These are phyloP conservation scores for Drosophila repletoides DNA, from an alignment of 1,140 invertebrate genomes.

Conservation along the genomic window DNA sequence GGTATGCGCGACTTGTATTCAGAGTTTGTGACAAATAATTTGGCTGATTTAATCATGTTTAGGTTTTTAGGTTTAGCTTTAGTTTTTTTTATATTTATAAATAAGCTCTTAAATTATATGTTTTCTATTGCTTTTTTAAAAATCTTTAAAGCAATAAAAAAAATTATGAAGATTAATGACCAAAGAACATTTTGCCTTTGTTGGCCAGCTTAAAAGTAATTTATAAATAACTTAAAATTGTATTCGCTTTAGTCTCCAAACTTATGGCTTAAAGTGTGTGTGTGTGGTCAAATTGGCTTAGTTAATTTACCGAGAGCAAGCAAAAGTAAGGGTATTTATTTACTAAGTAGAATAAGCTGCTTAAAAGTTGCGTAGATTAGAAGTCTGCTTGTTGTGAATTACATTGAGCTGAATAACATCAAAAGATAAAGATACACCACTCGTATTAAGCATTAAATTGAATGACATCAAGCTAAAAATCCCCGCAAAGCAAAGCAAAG, in stretches of 20 bases:
- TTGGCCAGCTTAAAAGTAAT: constrained; percentile 19
- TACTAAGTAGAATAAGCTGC: constrained; percentile 54
- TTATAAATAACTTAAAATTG: constrained; percentile 40
- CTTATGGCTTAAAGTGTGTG: constrained; percentile 23
- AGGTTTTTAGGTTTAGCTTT: too few species aligned
- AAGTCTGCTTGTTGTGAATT: constrained; percentile 14
- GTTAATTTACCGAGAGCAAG: constrained; percentile 3
- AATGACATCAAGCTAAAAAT: constrained; percentile 7
- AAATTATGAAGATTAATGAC: constrained; percentile 70
- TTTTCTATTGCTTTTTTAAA: background rate
- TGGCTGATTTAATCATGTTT: too few species aligned
- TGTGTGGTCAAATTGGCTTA: constrained; percentile 6
- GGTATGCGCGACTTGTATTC: too few species aligned
- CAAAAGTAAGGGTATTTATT: too few species aligned
- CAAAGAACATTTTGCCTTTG: constrained; percentile 28
- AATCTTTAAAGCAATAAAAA: constrained; percentile 37
- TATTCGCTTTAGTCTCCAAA: constrained; percentile 3
- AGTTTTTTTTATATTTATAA: too few species aligned
- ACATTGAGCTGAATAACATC: constrained; percentile 46
- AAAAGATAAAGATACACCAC: constrained; percentile 41
- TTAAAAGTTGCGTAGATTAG: constrained; percentile 45
- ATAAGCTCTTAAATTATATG: too few species aligned
- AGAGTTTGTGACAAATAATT: too few species aligned
- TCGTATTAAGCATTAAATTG: constrained; percentile 29
- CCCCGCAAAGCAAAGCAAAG: too few species aligned